Evolutionary conservation across 2,797 vertebrate species (phyloP), one percentile per base, ranked within the genome.

Genomic region (Hyperoplus immaculatus): DNA sequence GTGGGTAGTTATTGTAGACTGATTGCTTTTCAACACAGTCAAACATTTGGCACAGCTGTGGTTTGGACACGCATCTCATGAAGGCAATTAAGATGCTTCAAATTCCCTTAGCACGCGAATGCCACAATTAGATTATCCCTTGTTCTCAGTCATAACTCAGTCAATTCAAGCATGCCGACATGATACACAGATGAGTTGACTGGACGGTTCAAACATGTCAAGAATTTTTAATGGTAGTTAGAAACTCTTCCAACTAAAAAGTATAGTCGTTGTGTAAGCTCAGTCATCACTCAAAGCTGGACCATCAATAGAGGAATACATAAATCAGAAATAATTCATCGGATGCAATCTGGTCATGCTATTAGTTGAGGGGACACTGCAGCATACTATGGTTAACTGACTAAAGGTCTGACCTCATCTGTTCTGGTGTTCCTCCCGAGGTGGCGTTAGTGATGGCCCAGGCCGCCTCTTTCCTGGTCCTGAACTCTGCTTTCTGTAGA

Each of bases 361-460:
- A 54, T 39, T 15, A 39, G 41, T 2, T 15, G 45, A 29, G 21
- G 21, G 10, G 7, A 63, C 1, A 10, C 2, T 29, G 50, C 4
- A 11, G 9, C 16, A 29, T 5, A 47, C 47, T 38, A 3, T 3
- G 6, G 8, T 61, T 49, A 38, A 14, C 42, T 43, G 3, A 2
- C 21, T 39, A 0, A 0, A 6, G 57, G 39, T 64, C 89, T 87
- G 21, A 96, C 98, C 97, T 97, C 88, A 99, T 99, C 92, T 99
- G 98, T 46, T 98, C 97, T 0, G 97, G 96, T 0, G 98, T 99
- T 62, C 98, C 98, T 83, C 98, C 98, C 0, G 98, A 99, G 0
- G 98, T 99, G 39, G 98, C 98, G 0, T 99, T 99, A 18, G 98
- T 99, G 80, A 99, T 99, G n/a, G 97, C 98, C 98, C 98, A 99